Evolutionary conservation across 2,888 invertebrate species (phyloP).

Genomic region (Psylliodes chrysocephalus): DNA sequence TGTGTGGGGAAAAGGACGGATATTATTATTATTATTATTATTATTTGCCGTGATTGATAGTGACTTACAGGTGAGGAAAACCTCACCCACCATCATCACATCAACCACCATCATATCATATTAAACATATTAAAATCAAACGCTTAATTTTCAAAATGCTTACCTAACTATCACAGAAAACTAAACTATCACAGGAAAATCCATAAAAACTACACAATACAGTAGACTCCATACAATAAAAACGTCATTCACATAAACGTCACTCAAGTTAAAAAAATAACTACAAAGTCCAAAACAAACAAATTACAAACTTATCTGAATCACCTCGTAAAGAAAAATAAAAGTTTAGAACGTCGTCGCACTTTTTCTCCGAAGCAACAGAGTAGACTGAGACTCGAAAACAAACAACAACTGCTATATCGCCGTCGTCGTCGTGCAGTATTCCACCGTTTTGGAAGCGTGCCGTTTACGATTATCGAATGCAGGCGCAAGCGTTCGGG

Average conservation of each 20-base stretch:
- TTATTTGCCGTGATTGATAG: no score
- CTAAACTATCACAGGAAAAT: constrained; percentile 4
- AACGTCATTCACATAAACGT: not conserved
- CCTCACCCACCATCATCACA: no score
- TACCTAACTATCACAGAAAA: constrained; percentile 17
- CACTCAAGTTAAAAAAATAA: not conserved
- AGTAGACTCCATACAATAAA: not conserved
- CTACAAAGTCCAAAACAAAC: not conserved
- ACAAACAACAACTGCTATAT: not conserved
- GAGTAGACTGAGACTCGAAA: not conserved
- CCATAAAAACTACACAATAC: not conserved
- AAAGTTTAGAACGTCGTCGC: not conserved
- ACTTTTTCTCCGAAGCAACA: not conserved
- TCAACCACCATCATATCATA: no score
- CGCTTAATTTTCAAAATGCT: no score
- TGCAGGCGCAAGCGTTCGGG: constrained; percentile 1
- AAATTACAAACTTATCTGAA: not conserved
- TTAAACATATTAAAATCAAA: no score
- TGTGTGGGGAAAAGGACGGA: no score
- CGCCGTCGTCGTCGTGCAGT: no score
- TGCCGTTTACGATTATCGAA: not conserved
- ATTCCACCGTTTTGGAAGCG: not conserved
- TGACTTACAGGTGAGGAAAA: no score
- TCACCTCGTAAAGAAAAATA: not conserved
- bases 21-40: no score